A percentile compares a stretch with the other conserved stretches of the same genome.
Conservation (phyloP, 2,797 vertebrate species). For the Argyrosomus regius region DNA sequence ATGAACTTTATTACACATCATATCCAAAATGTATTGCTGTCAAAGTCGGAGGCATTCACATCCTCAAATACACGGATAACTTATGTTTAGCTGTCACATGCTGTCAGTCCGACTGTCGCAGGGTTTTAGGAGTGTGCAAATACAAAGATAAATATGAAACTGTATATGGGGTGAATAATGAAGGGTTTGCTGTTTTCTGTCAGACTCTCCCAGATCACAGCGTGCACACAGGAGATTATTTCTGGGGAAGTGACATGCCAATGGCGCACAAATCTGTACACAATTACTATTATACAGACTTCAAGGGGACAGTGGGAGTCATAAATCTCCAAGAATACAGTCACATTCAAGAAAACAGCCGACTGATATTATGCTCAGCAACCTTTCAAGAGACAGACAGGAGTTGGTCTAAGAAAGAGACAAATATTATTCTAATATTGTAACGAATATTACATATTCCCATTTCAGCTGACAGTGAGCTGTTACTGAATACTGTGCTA, state of each 20-base stretch:
- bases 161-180: conserved; percentile 56
- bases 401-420: conserved; percentile 13
- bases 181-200: conserved; percentile 63
- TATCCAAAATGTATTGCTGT: conserved; percentile 42
- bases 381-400: conserved; percentile 31
- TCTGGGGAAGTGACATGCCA: conserved; percentile 46
- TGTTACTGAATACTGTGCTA: background rate
- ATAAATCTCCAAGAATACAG: conserved; percentile 31
- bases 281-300: conserved; percentile 68
- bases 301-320: conserved; percentile 57
- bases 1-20: conserved; percentile 7
- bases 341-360: conserved; percentile 22
- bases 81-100: conserved; percentile 47
- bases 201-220: conserved; percentile 64
- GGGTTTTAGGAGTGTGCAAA: conserved; percentile 48
- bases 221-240: conserved; percentile 60
- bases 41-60: conserved; percentile 33
- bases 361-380: conserved; percentile 18
- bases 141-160: conserved; percentile 59
- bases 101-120: conserved; percentile 48
- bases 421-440: conserved; percentile 1
- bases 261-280: conserved; percentile 62
- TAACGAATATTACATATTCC: background rate
- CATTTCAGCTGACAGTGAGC: background rate
- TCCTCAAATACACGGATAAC: conserved; percentile 25